A percentile compares a stretch with the other conserved stretches of the same genome.
These are phyloP conservation scores for Drosophila setifemur DNA, from an alignment of 1,140 invertebrate genomes.

Conservation along the genomic window DNA sequence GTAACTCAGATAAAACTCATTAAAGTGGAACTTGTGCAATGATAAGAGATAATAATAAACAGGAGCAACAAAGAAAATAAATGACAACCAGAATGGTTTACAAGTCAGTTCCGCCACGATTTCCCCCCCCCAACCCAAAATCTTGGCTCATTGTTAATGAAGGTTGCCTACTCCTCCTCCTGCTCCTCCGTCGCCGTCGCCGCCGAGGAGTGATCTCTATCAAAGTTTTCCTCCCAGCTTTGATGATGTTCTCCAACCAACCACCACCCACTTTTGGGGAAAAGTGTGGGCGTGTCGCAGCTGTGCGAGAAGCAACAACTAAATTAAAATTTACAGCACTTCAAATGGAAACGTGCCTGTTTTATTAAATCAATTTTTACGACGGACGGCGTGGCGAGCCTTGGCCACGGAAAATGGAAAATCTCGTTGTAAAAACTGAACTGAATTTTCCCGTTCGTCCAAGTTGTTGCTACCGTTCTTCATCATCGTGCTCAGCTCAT, in stretches of 20 bases:
- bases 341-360: conserved; percentile 76
- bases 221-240: conserved; percentile 65
- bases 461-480: conserved; percentile 28
- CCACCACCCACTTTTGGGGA: background rate
- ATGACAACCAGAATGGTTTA: conserved; percentile 63
- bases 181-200: too few relatives aligned
- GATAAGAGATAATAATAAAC: conserved; percentile 47
- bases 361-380: conserved; percentile 80
- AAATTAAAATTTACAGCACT: conserved; percentile 81
- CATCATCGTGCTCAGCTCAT: too few relatives aligned
- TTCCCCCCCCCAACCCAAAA: background rate
- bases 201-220: conserved; percentile 64
- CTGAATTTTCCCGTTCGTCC: conserved; percentile 55
- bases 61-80: conserved; percentile 37
- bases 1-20: conserved; percentile 71
- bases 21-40: conserved; percentile 64
- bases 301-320: conserved; percentile 71
- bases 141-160: conserved; percentile 48
- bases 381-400: conserved; percentile 5
- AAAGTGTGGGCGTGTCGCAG: conserved; percentile 39
- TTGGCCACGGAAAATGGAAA: conserved; percentile 61
- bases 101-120: conserved; percentile 65
- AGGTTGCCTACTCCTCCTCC: too few relatives aligned
- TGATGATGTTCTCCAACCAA: conserved; percentile 51
- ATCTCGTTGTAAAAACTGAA: conserved; percentile 68